Evolutionary conservation across 2,888 invertebrate species (phyloP), one percentile per base, ranked within the genome.

Genomic region (Trachelus stipa): DNA sequence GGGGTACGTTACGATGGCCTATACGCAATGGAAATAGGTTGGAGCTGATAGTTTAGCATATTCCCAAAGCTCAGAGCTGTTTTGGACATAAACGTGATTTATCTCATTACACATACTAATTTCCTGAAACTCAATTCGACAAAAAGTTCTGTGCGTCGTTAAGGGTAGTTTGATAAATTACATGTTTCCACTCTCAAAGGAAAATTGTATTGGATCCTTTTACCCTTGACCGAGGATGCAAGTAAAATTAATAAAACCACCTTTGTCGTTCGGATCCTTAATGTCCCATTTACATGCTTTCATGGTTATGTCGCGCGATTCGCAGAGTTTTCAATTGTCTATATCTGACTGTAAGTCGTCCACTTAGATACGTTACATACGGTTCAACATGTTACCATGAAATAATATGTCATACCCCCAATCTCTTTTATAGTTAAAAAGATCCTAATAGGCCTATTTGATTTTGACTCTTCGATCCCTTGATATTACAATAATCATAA

Each of bases 51-150:
- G 56, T 56, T 56, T 23, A 56, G 56, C 56, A 23, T 56, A 56
- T 56, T 56, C 23, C 56, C 56, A 56, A 56, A 56, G 56, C 84
- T 84, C 84, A 83, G 88, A 87, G 86, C 89, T 89, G 89, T 84
- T 83, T 84, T 83, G 83, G 83, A 87, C 88, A 84, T 86, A 85
- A 86, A 86, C 86, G 86, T 88, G 88, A 89, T 89, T 89, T 88
- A 89, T 88, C 84, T 83, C 84, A 82, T 86, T 89, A 87, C 86
- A 85, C 86, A 85, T 87, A 86, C 84, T 87, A 86, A 87, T 87
- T 87, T 86, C 83, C 82, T 11, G 56, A 56, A 56, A 56, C 23
- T 56, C 56, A 56, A 56, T 56, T 56, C 56, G 15, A 23, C 23
- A 56, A 56, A 56, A 56, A 56, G 56, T 56, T 23, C 56, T 56